Conservation (phyloP, 2,113 vertebrate genomes). For the Dinomys branickii region DNA sequence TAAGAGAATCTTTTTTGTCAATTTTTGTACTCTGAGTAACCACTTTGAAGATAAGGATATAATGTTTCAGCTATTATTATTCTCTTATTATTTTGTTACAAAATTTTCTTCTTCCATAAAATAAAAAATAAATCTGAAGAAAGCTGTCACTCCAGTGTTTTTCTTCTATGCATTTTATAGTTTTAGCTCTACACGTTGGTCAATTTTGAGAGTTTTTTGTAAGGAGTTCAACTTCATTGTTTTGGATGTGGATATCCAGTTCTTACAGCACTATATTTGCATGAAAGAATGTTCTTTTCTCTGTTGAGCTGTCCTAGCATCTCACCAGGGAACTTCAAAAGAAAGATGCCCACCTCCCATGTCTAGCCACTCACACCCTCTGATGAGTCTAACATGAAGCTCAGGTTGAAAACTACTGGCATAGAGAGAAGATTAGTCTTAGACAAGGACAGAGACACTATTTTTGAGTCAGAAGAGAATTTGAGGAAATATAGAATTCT, state of each 20-base stretch:
- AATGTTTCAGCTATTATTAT: background rate
- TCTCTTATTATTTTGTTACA: background rate
- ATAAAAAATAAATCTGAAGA: background rate
- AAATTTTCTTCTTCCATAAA: background rate
- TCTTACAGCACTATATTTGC: constrained; percentile 21
- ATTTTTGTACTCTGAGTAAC: background rate
- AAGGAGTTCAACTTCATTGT: constrained; percentile 21
- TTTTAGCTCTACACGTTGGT: constrained; percentile 32
- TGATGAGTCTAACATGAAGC: constrained; percentile 17
- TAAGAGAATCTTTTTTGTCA: background rate
- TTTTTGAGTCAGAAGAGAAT: constrained; percentile 17
- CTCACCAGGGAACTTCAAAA: background rate
- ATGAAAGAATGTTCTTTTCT: constrained; percentile 15
- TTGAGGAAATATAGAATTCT: constrained; percentile 31
- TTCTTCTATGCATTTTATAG: constrained; percentile 32
- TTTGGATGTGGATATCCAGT: constrained; percentile 26
- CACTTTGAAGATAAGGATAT: background rate
- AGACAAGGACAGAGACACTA: background rate
- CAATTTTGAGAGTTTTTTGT: constrained; percentile 39
- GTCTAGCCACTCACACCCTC: background rate
- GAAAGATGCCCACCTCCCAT: background rate
- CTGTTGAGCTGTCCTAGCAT: constrained; percentile 26
- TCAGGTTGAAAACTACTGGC: background rate
- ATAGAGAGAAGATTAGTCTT: background rate
- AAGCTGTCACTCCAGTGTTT: background rate